Evolutionary conservation across 2,888 invertebrate genomes (phyloP).

Genomic region (Zygothrica quintamaculata): DNA sequence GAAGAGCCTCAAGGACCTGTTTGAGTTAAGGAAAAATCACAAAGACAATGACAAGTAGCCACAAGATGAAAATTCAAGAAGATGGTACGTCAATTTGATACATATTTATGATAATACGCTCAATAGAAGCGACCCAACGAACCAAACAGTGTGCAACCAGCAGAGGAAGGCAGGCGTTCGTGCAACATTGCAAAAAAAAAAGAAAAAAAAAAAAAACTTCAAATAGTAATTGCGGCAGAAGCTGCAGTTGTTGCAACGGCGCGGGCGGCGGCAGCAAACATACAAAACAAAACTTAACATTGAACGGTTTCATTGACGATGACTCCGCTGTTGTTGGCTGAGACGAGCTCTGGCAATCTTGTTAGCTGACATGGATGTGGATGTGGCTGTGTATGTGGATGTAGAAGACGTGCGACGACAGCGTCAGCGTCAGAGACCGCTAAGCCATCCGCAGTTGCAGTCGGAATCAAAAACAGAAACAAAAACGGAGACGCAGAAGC

Average conservation of each 20-base stretch:
- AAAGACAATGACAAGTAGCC: conserved; percentile 80
- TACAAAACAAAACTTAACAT: conserved; percentile 58
- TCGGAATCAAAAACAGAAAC: conserved; percentile 11
- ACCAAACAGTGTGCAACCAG: conserved; percentile 34
- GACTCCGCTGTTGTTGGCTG: too few relatives aligned
- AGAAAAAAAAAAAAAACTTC: too few relatives aligned
- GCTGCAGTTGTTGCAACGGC: conserved; percentile 27
- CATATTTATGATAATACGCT: conserved; percentile 78
- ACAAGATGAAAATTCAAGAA: conserved; percentile 77
- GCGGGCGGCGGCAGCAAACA: conserved; percentile 53
- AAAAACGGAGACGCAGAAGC: background rate
- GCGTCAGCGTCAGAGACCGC: conserved; percentile 67
- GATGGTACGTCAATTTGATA: conserved; percentile 80
- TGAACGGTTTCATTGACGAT: conserved; percentile 67
- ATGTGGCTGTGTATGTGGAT: conserved; percentile 16
- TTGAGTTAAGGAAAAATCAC: conserved; percentile 72
- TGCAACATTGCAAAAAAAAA: conserved; percentile 11
- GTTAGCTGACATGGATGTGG: conserved; percentile 50
- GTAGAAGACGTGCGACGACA: conserved; percentile 51
- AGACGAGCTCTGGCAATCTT: conserved; percentile 52
- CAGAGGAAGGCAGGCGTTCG: conserved; percentile 6
- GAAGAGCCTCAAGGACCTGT: conserved; percentile 11
- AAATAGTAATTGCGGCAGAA: conserved; percentile 28
- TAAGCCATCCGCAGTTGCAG: conserved; percentile 32
- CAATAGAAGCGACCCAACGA: conserved; percentile 53